Conservation (phyloP, 30 jellyfish, hydroid and myxozoan genomes). For the Hydra vulgaris region DNA sequence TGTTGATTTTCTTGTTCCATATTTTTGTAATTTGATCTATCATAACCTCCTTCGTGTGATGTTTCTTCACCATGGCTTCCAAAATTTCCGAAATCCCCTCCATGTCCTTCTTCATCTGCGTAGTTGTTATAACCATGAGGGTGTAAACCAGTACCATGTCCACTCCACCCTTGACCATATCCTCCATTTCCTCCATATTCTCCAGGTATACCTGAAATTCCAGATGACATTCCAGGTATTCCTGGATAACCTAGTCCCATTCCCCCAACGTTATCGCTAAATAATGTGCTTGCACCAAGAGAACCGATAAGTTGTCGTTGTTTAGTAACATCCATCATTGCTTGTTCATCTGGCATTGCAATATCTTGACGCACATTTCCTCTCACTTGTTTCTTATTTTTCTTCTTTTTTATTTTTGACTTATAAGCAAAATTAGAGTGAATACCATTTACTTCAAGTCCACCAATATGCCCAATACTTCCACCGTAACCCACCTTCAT, state of each 20-base stretch:
- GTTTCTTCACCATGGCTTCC: constrained; percentile 2
- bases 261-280: constrained; percentile 95
- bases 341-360: constrained; percentile 96
- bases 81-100: constrained; percentile 47
- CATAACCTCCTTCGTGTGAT: neutral
- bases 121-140: constrained; percentile 68
- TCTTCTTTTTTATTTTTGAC: constrained; percentile 17
- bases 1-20: neutral
- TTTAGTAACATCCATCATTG: constrained; percentile 74
- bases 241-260: constrained; percentile 99
- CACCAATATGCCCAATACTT: constrained; percentile 14
- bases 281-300: constrained; percentile 89
- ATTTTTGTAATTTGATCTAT: neutral
- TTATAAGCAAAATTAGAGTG: constrained; percentile 23
- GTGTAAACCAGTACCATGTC: constrained; percentile 66
- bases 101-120: constrained; percentile 44
- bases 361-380: constrained; percentile 74
- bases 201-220: constrained; percentile 92
- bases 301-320: constrained; percentile 93
- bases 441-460: constrained; percentile 4
- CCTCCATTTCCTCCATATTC: constrained; percentile 97
- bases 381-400: constrained; percentile 18
- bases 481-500: constrained; percentile 9
- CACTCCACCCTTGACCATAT: constrained; percentile 89
- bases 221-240: constrained; percentile 92